Evolutionary conservation across 2,888 invertebrate genomes (phyloP), one percentile per base, ranked within the genome.

Genomic region (Synergus gifuensis): DNA sequence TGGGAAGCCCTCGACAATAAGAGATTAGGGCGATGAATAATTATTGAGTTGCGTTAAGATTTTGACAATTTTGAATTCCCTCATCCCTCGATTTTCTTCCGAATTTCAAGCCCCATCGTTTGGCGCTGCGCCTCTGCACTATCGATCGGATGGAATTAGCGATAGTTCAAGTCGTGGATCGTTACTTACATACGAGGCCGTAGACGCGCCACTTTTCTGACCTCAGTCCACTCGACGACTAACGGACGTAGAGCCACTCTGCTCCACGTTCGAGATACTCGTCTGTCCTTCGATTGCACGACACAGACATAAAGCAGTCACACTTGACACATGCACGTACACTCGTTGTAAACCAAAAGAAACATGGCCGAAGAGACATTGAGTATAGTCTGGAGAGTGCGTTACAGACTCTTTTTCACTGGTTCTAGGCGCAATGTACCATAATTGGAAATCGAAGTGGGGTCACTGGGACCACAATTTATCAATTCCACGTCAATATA

Each of bases 191-290:
- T 73, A 54, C 73, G 73, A 73, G 73, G 73, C 73, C 73, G 73
- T 73, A 73, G 73, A 73, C 73, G 73, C 73, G 73, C 73, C 54
- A 73, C 73, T 73, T 73, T 73, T 73, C 73, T 73, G 73, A 73
- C 73, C 73, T 73, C 73, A 73, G 73, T 73, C 73, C 73, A 49
- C 73, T 54, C 73, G 73, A 54, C 49, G 36, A 73, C 73, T 73
- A 73, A 73, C 73, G 73, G 73, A 73, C 73, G 49, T 73, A 54
- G 54, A 73, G 54, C 54, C 36, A 73, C 73, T 73, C 42, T 44
- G 78, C 58, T 78, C 54, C 54, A 64, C 78, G 58, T 67, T 66
- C 22, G 49, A 64, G 49, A 67, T 67, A 67, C 78, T 67, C 60
- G 78, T 58, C 54, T 67, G 69, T 78, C 73, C 73, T 73, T 73